Base-by-base conservation (phyloP, 2,113 vertebrate genomes). In the Corythoichthys haematopterus region DNA sequence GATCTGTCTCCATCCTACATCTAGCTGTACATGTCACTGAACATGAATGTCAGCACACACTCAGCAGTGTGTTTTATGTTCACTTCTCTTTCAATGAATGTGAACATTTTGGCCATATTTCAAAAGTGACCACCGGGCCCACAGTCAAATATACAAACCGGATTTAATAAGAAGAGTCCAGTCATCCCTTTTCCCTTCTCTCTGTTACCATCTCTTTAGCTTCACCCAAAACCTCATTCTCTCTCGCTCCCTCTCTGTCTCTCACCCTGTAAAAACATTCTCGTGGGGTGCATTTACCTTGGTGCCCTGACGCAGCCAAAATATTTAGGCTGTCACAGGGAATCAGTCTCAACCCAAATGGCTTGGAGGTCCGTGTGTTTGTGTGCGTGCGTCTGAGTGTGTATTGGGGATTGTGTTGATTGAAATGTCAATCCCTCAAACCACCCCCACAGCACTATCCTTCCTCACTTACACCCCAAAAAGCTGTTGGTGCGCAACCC, bases 281-380 rank as follows among this genome's bases (percentile, higher is more conserved):
- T 85, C 82, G 83, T 47, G 64, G 81, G 85, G 70, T 68, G 80
- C 82, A 77, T 87, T 89, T 88, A 87, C 83, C 86, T 91, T 82
- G 83, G 84, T 88, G 80, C 86, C 82, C 59, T 61, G 83, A 88
- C 84, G 50, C 85, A 83, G 87, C 67, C 83, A 89, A 62, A 89
- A 92, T 91, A 91, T 92, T 91, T 91, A 88, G 81, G 81, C 85
- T 90, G 91, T 91, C 91, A 88, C 65, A 74, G 65, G 46, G 79
- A 90, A 91, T 92, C 91, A 91, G 78, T 64, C 71, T 92, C 91
- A 91, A 87, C 83, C 75, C 81, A 80, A 90, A 89, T 80, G 84
- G 78, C 61, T 62, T 83, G 78, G 63, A 81, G 77, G 81, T 73
- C 69, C 64, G 36, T 48, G 70, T 48, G 58, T 79, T 72, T 73